These are phyloP conservation scores for Fragum whitleyi DNA, from an alignment of 2,888 invertebrate genomes.

Conservation along the genomic window DNA sequence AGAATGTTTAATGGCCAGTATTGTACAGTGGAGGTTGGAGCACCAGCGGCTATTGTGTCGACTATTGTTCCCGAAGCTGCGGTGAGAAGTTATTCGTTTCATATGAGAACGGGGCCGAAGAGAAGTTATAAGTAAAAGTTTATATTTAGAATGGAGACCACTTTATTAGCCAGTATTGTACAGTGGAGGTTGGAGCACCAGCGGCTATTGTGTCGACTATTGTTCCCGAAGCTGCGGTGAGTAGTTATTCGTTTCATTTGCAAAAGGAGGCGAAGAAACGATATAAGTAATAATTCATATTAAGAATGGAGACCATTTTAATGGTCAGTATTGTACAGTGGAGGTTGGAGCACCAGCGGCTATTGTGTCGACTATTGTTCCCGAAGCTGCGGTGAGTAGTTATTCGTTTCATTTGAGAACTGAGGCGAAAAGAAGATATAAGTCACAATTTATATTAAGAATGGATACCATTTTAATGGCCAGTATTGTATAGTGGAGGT, in stretches of 20 bases:
- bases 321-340: constrained; percentile 10
- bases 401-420: too few relatives aligned
- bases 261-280: too few relatives aligned
- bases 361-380: background rate
- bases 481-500: constrained; percentile 1
- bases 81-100: background rate
- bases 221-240: constrained; percentile 6
- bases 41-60: background rate
- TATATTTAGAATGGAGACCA: background rate
- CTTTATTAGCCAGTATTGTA: constrained; percentile 9
- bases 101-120: too few relatives aligned
- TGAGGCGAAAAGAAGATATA: too few relatives aligned
- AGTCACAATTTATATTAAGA: too few relatives aligned
- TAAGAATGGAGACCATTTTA: background rate
- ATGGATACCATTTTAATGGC: background rate
- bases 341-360: background rate
- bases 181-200: background rate
- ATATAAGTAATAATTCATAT: too few relatives aligned
- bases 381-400: constrained; percentile 6
- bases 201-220: background rate
- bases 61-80: constrained; percentile 10
- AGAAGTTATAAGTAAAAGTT: too few relatives aligned
- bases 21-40: background rate
- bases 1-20: constrained; percentile 10
- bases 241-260: background rate